Percentiles rank a stretch among this genome's conserved stretches.
Evolutionary conservation across 2,113 vertebrate species (phyloP).

Genomic region (Tonatia bakeri): DNA sequence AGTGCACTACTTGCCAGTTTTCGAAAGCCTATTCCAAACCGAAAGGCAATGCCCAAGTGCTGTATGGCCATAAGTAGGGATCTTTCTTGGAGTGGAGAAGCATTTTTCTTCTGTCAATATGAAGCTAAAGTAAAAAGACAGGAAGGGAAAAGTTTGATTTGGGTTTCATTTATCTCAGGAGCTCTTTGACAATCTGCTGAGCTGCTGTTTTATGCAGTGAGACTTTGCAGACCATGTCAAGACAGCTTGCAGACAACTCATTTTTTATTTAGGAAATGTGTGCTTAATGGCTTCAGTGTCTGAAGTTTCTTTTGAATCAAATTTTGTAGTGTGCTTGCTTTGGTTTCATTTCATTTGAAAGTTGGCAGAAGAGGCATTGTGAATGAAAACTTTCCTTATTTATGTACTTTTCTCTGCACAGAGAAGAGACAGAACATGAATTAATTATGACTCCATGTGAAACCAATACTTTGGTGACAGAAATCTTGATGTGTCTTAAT

Average conservation of each 20-base stretch:
- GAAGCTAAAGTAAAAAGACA: slow-evolving; percentile 33
- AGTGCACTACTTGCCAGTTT: background rate
- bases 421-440: slow-evolving; percentile 67
- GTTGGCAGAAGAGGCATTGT: slow-evolving; percentile 68
- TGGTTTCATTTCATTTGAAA: slow-evolving; percentile 77
- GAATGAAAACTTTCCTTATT: slow-evolving; percentile 70
- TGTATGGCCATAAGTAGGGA: background rate
- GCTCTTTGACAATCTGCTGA: slow-evolving; percentile 60
- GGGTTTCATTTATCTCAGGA: slow-evolving; percentile 68
- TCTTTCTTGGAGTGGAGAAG: background rate
- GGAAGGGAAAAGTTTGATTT: slow-evolving; percentile 28
- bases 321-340: slow-evolving; percentile 71
- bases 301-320: slow-evolving; percentile 75
- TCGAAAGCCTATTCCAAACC: background rate
- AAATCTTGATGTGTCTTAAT: slow-evolving; percentile 52
- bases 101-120: slow-evolving; percentile 30
- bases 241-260: slow-evolving; percentile 73
- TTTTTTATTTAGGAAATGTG: slow-evolving; percentile 80
- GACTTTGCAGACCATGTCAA: slow-evolving; percentile 69
- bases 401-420: slow-evolving; percentile 59
- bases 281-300: slow-evolving; percentile 65
- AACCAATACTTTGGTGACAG: slow-evolving; percentile 64
- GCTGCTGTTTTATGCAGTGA: slow-evolving; percentile 55
- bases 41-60: background rate
- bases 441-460: slow-evolving; percentile 76